Evolutionary conservation across 1,140 invertebrate species (phyloP).

Genomic region (Trachymyrmex septentrionalis): DNA sequence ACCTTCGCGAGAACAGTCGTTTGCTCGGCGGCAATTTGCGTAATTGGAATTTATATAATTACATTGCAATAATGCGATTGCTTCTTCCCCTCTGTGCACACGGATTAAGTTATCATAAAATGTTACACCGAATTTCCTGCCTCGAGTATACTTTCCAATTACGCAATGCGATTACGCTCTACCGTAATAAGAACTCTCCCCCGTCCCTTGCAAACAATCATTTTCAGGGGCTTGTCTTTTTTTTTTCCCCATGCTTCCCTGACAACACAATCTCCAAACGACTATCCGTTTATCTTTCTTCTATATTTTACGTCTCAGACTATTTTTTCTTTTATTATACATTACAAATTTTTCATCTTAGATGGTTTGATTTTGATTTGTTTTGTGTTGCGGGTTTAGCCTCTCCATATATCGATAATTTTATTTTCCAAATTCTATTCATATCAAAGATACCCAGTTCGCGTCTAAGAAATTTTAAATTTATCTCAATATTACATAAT

Average conservation of each 20-base stretch:
- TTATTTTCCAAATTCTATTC: not conserved
- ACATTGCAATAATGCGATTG: conserved; percentile 60
- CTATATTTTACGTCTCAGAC: not conserved
- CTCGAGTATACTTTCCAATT: conserved; percentile 57
- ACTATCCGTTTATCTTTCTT: conserved; percentile 52
- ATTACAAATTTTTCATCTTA: not conserved
- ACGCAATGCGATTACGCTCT: conserved; percentile 59
- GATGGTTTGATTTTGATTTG: not conserved
- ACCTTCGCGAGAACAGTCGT: conserved; percentile 43
- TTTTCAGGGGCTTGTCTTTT: conserved; percentile 42
- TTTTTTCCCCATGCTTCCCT: conserved; percentile 12
- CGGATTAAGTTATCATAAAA: conserved; percentile 63
- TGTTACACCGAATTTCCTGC: conserved; percentile 53
- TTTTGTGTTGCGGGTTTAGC: not conserved
- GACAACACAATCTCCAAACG: conserved; percentile 47
- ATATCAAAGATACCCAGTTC: too few relatives aligned
- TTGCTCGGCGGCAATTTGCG: conserved; percentile 51
- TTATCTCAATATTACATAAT: not conserved
- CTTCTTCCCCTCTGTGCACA: conserved; percentile 36
- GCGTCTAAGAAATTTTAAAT: not conserved
- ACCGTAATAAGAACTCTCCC: conserved; percentile 45
- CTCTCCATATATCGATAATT: not conserved
- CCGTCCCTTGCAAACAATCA: conserved; percentile 37
- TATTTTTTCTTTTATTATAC: not conserved
- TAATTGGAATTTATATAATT: conserved; percentile 66